Evolutionary conservation across 92 coral and sea anemone species (phyloP).

Genomic region (Porites divaricata): DNA sequence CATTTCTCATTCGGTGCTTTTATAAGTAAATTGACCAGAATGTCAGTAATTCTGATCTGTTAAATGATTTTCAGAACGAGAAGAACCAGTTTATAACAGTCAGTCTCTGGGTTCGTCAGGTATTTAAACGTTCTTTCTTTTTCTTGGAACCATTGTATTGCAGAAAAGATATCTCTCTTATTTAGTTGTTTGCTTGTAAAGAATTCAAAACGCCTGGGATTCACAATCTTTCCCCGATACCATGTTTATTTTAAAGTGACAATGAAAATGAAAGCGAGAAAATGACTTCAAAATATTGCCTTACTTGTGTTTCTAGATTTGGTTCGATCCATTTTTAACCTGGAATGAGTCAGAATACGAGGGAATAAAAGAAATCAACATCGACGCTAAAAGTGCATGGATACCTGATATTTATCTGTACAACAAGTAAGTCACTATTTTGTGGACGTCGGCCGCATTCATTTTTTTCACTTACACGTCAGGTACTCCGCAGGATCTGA

Average conservation of each 20-base stretch:
- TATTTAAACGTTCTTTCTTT: neutral
- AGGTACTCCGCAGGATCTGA: neutral
- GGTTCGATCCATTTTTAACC: constrained; percentile 73
- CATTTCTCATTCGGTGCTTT: neutral
- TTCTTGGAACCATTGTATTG: too few relatives aligned
- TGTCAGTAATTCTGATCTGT: too few relatives aligned
- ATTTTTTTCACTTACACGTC: neutral
- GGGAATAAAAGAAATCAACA: constrained; percentile 65
- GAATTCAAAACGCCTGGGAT: too few relatives aligned
- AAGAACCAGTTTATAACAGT: constrained; percentile 80
- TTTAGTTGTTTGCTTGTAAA: too few relatives aligned
- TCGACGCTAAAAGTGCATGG: constrained; percentile 67
- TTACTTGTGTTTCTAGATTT: constrained; percentile 40
- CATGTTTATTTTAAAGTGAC: neutral
- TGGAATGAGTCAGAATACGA: constrained; percentile 76
- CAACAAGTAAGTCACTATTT: constrained; percentile 67
- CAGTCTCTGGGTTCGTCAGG: constrained; percentile 91
- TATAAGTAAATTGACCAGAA: neutral
- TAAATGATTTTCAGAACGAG: constrained; percentile 58
- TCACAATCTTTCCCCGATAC: neutral
- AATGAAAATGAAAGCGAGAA: neutral
- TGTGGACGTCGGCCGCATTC: too few relatives aligned
- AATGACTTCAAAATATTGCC: neutral
- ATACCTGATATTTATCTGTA: constrained; percentile 87
- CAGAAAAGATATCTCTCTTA: neutral